Percentiles rank a stretch among this genome's conserved stretches.
phyloP scores from a whole-genome alignment of 2,888 invertebrate genomes.

The Caenorhabditis sulstoni region DNA sequence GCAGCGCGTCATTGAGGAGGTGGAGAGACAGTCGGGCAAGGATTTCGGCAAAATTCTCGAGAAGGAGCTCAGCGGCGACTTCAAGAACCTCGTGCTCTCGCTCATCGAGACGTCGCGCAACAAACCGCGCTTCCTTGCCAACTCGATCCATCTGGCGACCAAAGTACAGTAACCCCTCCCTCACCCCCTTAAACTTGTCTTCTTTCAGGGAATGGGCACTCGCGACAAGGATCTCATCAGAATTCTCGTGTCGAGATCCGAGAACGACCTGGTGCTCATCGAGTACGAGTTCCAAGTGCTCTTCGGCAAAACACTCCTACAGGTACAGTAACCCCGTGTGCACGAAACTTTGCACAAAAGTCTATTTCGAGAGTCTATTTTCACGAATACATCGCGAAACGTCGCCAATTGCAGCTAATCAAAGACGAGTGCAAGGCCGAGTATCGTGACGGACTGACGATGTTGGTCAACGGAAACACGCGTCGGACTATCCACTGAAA shows the following conservation, averaged over 20 bases:
- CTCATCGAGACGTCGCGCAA: slow-evolving; percentile 57
- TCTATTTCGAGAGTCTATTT: too few species aligned
- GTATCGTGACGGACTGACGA: slow-evolving; percentile 78
- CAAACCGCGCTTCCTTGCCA: slow-evolving; percentile 74
- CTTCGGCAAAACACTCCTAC: slow-evolving; percentile 70
- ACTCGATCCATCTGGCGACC: slow-evolving; percentile 75
- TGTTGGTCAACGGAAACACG: slow-evolving; percentile 75
- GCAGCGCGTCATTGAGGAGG: slow-evolving; percentile 57
- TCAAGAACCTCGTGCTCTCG: slow-evolving; percentile 53
- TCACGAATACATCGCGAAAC: neutral
- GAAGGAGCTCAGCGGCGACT: slow-evolving; percentile 76
- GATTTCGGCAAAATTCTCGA: slow-evolving; percentile 69
- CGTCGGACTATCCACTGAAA: too few species aligned
- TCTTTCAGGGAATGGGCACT: slow-evolving; percentile 72
- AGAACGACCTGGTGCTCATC: slow-evolving; percentile 88
- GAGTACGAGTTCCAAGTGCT: slow-evolving; percentile 86
- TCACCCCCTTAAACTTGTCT: neutral
- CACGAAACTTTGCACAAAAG: too few species aligned
- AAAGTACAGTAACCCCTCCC: slow-evolving; percentile 54
- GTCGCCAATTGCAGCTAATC: slow-evolving; percentile 48
- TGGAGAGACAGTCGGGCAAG: slow-evolving; percentile 62
- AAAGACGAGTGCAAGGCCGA: slow-evolving; percentile 70
- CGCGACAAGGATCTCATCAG: slow-evolving; percentile 77
- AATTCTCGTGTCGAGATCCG: slow-evolving; percentile 74
- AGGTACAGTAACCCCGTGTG: slow-evolving; percentile 39